A percentile compares a stretch with the other conserved stretches of the same genome.
These are phyloP conservation scores for Eospalax fontanierii DNA, from an alignment of 2,797 vertebrate genomes.

Conservation along the genomic window DNA sequence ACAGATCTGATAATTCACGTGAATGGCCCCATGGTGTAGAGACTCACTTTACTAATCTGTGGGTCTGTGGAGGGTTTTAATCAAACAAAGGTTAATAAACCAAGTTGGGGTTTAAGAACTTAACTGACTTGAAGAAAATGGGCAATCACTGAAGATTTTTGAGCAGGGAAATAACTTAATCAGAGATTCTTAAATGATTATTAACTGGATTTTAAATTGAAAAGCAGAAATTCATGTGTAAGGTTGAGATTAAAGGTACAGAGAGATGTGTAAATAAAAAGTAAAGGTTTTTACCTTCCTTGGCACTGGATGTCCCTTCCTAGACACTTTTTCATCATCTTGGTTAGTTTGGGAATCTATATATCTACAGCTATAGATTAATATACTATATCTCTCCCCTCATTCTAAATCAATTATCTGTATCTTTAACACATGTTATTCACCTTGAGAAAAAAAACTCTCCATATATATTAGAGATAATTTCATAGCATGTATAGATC, in stretches of 20 bases:
- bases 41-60: neutral
- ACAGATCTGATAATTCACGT: neutral
- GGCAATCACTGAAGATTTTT: constrained; percentile 13
- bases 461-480: neutral
- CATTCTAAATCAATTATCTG: constrained; percentile 31
- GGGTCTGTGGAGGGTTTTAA: neutral
- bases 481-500: neutral
- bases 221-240: constrained; percentile 19
- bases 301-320: neutral
- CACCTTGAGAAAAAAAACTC: neutral
- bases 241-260: constrained; percentile 39
- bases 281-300: neutral
- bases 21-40: neutral
- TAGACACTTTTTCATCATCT: constrained; percentile 24
- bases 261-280: constrained; percentile 35
- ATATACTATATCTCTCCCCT: neutral
- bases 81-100: constrained; percentile 10
- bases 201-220: constrained; percentile 53
- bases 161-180: constrained; percentile 44
- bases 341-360: neutral
- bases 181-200: constrained; percentile 52
- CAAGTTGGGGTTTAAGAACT: constrained; percentile 34
- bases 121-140: constrained; percentile 6
- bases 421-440: neutral
- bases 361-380: too few relatives aligned